phyloP scores from a whole-genome alignment of 2,888 invertebrate species.

The Acanthoscelides obtectus region DNA sequence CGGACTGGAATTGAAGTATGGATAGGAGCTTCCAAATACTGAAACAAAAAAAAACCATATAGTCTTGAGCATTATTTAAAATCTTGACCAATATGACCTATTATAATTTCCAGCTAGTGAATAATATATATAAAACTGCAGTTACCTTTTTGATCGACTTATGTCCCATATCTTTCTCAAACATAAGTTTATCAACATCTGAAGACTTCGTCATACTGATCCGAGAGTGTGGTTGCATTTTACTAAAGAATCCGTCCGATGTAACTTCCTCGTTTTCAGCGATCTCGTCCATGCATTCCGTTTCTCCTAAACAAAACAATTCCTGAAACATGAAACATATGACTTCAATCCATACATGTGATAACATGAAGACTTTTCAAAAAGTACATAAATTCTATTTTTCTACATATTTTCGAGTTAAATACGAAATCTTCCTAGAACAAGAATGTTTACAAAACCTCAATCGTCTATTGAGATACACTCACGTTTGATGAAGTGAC shows the following conservation, averaged over 20 bases:
- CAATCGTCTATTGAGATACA: conserved; percentile 2
- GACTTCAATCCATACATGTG: no score
- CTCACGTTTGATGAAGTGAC: conserved; percentile 57
- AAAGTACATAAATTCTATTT: no score
- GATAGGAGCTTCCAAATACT: conserved; percentile 41
- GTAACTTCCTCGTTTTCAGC: conserved; percentile 13
- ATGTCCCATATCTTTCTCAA: conserved; percentile 28
- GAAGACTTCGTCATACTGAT: conserved; percentile 11
- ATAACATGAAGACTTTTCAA: no score
- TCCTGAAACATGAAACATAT: conserved; percentile 32
- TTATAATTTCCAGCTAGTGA: no score
- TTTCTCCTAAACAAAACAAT: conserved; percentile 36
- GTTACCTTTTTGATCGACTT: conserved; percentile 35
- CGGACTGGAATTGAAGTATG: conserved; percentile 43
- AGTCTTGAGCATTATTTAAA: not conserved
- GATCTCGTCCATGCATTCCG: conserved; percentile 25
- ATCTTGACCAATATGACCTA: no score
- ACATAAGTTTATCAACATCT: conserved; percentile 24
- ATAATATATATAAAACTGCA: no score
- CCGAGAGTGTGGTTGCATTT: conserved; percentile 29
- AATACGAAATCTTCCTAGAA: no score
- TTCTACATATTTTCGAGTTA: no score
- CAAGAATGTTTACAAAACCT: no score
- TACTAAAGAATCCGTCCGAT: conserved; percentile 30
- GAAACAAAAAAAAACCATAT: conserved; percentile 25